Conservation (phyloP, 2,113 vertebrate species). For the Oplegnathus fasciatus region DNA sequence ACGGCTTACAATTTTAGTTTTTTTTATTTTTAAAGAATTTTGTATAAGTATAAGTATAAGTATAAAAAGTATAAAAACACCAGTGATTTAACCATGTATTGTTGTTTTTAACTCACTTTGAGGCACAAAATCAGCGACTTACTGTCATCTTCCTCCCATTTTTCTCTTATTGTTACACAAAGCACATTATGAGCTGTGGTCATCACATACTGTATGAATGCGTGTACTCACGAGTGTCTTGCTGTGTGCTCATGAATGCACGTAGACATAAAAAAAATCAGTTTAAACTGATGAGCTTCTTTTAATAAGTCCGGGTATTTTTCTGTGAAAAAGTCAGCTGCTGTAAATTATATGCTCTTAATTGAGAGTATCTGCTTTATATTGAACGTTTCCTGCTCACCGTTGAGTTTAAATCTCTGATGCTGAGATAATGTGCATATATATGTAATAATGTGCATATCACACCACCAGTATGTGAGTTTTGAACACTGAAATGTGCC, state of each 20-base stretch:
- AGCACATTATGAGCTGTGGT: background rate
- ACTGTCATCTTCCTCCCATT: background rate
- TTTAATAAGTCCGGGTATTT: background rate
- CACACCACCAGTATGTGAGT: background rate
- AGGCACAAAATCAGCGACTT: background rate
- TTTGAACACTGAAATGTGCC: background rate
- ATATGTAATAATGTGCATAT: background rate
- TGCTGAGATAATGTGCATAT: background rate
- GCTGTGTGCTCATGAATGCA: background rate
- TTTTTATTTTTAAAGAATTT: background rate
- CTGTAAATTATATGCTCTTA: no score
- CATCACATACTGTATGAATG: background rate
- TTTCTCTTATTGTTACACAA: background rate
- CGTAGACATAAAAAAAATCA: background rate
- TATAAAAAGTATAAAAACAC: no score
- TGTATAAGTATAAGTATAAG: no score
- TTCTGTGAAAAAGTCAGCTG: no score
- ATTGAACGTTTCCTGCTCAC: background rate
- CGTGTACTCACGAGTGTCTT: background rate
- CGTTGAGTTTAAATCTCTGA: background rate
- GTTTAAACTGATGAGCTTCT: background rate
- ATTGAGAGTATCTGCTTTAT: no score
- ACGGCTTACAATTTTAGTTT: background rate
- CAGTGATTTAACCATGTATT: no score
- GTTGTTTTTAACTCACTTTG: background rate